Base-by-base conservation (phyloP, 2,113 vertebrate species). In the Istiophorus platypterus region DNA sequence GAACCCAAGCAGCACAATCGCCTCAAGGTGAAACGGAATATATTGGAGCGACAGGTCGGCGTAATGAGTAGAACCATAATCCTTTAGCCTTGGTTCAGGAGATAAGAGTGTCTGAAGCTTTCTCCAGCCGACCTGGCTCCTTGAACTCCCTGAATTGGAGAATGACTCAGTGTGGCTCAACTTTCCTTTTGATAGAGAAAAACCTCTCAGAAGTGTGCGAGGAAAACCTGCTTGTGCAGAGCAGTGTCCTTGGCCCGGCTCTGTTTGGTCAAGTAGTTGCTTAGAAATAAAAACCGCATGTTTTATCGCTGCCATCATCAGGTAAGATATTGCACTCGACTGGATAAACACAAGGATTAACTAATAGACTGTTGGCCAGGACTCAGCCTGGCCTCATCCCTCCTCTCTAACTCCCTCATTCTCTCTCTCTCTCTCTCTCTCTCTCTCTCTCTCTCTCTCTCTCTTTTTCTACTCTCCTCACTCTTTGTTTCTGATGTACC, bases 291-390 rank as follows among this genome's bases (percentile, higher is more conserved):
- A 90, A 92, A 88, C 54, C 69, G 0, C 76, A 27, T 88, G 78
- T 85, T 90, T 87, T 85, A 91, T 88, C 61, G 67, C 78, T 78
- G 80, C 80, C 85, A 91, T 94, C 90, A 87, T 87, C 85, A 91
- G 89, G 91, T 93, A 91, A 93, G 91, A 92, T 92, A 91, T 83
- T 84, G 87, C 85, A 85, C 89, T 92, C 80, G 52, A 85, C 75
- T 90, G 85, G 84, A 92, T 94, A 95, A 94, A 95, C 94, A 93
- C 70, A 29, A 52, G 89, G 87, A 93, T 94, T 91, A 94, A 89
- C 90, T 92, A 93, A 94, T 93, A 93, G 87, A 90, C 81, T 37
- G 72, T 82, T 94, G 92, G 93, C 92, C 84, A 82, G 72, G 54
- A 73, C 26, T 77, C 58, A 59, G 22, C 63, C 78, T 69, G 81